Conservation (phyloP, 2,888 invertebrate genomes). For the Microplitis deprimator region DNA sequence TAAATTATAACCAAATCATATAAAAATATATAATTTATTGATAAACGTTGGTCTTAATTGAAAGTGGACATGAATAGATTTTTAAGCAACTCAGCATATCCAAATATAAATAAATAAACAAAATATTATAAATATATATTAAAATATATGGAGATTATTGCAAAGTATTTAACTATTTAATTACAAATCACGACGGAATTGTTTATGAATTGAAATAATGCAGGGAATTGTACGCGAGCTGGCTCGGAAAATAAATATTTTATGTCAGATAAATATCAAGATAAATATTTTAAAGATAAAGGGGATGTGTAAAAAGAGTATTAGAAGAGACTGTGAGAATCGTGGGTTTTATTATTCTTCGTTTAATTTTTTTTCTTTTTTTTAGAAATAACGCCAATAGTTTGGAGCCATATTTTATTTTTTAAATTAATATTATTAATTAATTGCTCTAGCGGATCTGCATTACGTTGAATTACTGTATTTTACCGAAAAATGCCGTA, state of each 20-base stretch:
- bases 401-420: too few species aligned
- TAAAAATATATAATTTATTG: conserved; percentile 13
- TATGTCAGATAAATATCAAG: conserved; percentile 22
- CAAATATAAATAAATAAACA: conserved; percentile 24
- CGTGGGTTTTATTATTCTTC: not conserved
- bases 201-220: conserved; percentile 19
- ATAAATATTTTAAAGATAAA: not conserved
- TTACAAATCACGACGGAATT: conserved; percentile 19
- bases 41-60: not conserved
- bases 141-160: conserved; percentile 15
- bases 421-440: too few species aligned
- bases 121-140: conserved; percentile 15
- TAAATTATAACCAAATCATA: conserved; percentile 20
- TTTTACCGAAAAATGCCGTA: too few species aligned
- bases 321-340: not conserved
- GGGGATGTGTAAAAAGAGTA: not conserved
- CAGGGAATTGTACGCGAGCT: conserved; percentile 36
- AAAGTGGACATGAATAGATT: conserved; percentile 18
- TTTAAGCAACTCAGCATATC: conserved; percentile 41
- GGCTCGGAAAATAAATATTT: conserved; percentile 47
- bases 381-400: conserved; percentile 22
- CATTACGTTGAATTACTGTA: too few species aligned
- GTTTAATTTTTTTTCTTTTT: not conserved
- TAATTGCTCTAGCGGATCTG: too few species aligned
- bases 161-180: conserved; percentile 29